phyloP scores from a whole-genome alignment of 2,888 invertebrate genomes.

The Cheilosia soror region DNA sequence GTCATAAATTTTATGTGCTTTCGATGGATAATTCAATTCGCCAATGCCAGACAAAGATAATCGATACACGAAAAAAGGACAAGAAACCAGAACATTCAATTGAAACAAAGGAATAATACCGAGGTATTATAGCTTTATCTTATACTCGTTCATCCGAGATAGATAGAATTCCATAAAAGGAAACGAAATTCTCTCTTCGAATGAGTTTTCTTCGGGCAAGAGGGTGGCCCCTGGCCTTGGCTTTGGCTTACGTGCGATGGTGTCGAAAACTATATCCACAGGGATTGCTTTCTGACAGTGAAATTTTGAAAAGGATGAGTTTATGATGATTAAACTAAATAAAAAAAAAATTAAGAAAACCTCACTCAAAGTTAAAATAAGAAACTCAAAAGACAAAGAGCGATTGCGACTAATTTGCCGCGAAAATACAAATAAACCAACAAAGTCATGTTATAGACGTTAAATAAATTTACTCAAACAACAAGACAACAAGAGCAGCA shows the following conservation, averaged over 20 bases:
- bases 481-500: constrained; percentile 2
- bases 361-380: no score
- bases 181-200: constrained; percentile 23
- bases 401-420: constrained; percentile 51
- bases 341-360: background rate
- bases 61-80: constrained; percentile 7
- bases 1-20: constrained; percentile 16
- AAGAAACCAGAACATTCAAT: constrained; percentile 39
- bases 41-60: constrained; percentile 1
- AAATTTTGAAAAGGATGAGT: background rate
- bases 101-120: constrained; percentile 32
- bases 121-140: constrained; percentile 47
- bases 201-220: background rate
- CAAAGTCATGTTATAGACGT: constrained; percentile 18
- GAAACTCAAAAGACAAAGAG: constrained; percentile 19
- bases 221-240: constrained; percentile 3
- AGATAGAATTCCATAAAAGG: constrained; percentile 44
- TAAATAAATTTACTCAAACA: constrained; percentile 39
- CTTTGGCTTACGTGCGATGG: constrained; percentile 31
- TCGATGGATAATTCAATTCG: constrained; percentile 32
- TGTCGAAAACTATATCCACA: background rate
- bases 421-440: constrained; percentile 26
- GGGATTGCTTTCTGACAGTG: background rate
- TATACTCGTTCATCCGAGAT: constrained; percentile 43
- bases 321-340: background rate